Conservation (phyloP, 2,113 vertebrate genomes). For the Pipa parva region DNA sequence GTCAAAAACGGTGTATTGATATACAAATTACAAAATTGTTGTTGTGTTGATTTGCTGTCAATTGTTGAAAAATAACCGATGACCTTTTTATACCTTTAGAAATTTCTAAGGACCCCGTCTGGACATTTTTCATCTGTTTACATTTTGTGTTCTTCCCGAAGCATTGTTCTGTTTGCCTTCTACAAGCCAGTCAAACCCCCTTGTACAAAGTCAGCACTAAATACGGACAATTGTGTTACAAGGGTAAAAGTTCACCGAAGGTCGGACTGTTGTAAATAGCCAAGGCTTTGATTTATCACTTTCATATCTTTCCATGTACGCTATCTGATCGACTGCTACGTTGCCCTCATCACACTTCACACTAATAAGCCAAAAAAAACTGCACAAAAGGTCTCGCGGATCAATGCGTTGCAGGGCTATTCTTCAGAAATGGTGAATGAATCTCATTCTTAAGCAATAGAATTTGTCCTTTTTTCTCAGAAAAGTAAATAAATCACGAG, state of each 20-base stretch:
- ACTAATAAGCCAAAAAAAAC: slow-evolving; percentile 24
- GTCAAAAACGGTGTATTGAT: too few species aligned
- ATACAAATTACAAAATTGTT: too few species aligned
- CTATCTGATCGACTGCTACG: slow-evolving; percentile 21
- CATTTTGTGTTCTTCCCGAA: too few species aligned
- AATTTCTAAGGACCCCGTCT: too few species aligned
- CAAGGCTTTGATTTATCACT: slow-evolving; percentile 20
- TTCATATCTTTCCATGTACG: slow-evolving; percentile 24
- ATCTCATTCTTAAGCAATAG: slow-evolving; percentile 8
- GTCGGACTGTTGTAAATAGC: slow-evolving; percentile 9
- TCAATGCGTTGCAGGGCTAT: slow-evolving; percentile 10
- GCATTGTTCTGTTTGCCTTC: too few species aligned
- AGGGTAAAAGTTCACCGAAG: slow-evolving; percentile 15
- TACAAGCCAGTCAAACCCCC: too few species aligned
- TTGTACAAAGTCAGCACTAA: not conserved
- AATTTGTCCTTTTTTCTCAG: not conserved
- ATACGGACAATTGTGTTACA: not conserved
- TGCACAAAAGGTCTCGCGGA: slow-evolving; percentile 20
- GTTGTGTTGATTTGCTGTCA: too few species aligned
- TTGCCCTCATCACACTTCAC: slow-evolving; percentile 5
- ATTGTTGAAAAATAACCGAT: too few species aligned
- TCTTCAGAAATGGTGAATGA: slow-evolving; percentile 1
- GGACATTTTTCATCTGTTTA: too few species aligned
- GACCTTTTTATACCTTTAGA: too few species aligned
- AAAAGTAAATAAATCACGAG: not conserved